phyloP scores from a whole-genome alignment of 2,797 vertebrate species.

The Coregonus suidteri region DNA sequence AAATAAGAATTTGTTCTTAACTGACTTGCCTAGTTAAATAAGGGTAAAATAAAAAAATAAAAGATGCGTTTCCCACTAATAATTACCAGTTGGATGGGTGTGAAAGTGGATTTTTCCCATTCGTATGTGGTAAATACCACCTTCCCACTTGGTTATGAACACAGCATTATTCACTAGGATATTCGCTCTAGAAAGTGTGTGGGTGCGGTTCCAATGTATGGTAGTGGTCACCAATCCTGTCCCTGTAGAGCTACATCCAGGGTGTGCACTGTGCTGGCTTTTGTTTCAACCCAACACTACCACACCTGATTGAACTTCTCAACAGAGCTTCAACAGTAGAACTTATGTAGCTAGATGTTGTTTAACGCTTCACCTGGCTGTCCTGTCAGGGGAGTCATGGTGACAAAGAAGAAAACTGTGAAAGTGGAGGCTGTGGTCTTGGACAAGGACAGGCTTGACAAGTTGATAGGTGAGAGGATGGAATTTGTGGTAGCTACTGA shows the following conservation, averaged over 20 bases:
- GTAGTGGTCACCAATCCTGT: neutral
- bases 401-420: conserved; percentile 88
- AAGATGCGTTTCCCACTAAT: too few species aligned
- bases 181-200: neutral
- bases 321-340: neutral
- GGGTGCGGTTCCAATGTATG: neutral
- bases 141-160: too few species aligned
- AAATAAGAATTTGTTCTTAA: too few species aligned
- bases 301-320: too few species aligned
- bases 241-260: neutral
- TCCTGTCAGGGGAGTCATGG: conserved; percentile 74
- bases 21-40: too few species aligned
- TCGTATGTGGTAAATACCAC: too few species aligned
- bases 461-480: conserved; percentile 75
- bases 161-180: too few species aligned
- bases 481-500: neutral
- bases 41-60: too few species aligned
- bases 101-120: too few species aligned
- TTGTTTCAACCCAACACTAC: neutral
- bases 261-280: neutral
- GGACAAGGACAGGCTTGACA: conserved; percentile 75
- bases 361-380: neutral
- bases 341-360: too few species aligned
- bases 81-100: too few species aligned
- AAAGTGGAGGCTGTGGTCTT: conserved; percentile 82